phyloP scores from a whole-genome alignment of 2,797 vertebrate species.

The Halcyon smyrnensis region DNA sequence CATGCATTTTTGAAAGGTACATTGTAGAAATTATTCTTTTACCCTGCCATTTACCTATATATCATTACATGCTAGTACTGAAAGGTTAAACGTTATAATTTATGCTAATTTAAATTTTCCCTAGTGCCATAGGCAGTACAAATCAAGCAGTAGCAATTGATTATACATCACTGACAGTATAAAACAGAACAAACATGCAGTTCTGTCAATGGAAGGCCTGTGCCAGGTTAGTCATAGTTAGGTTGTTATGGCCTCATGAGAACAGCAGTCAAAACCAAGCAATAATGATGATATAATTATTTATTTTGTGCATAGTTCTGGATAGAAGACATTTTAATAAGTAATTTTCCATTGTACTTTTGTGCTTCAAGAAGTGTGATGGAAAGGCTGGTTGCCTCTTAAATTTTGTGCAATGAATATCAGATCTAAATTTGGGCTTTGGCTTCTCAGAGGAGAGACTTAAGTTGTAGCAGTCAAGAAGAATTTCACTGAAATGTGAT shows the following conservation, averaged over 20 bases:
- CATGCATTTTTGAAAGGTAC: slow-evolving; percentile 58
- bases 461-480: not conserved
- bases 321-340: slow-evolving; percentile 53
- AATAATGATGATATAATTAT: slow-evolving; percentile 75
- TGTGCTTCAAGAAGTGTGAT: slow-evolving; percentile 9
- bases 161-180: slow-evolving; percentile 64
- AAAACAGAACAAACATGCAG: slow-evolving; percentile 61
- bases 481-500: not conserved
- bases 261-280: slow-evolving; percentile 64
- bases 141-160: slow-evolving; percentile 74
- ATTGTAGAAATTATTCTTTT: slow-evolving; percentile 35
- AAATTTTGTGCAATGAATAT: not conserved
- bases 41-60: slow-evolving; percentile 27
- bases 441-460: not conserved
- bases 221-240: slow-evolving; percentile 60
- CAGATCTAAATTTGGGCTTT: not conserved
- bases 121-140: slow-evolving; percentile 64
- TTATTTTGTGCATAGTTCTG: slow-evolving; percentile 65
- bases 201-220: slow-evolving; percentile 63
- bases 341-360: slow-evolving; percentile 27
- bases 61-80: slow-evolving; percentile 44
- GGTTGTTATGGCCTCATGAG: slow-evolving; percentile 64
- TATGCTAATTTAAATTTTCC: slow-evolving; percentile 78
- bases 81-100: slow-evolving; percentile 74
- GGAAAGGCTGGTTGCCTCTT: not conserved